Conservation (phyloP, 2,888 invertebrate species). For the Epirrhoe alternata region DNA sequence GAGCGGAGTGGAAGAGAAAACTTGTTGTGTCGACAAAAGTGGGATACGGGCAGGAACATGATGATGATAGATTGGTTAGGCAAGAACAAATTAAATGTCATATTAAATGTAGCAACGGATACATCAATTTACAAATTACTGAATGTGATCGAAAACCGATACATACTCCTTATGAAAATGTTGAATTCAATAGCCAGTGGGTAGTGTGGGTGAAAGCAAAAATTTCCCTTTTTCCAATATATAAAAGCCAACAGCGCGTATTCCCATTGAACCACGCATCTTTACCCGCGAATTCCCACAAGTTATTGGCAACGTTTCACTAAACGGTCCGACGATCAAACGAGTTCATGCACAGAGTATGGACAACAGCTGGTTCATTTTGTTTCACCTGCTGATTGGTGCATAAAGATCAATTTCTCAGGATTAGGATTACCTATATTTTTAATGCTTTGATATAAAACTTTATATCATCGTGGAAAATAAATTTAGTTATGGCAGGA, state of each 20-base stretch:
- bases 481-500: too few relatives aligned
- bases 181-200: conserved; percentile 16
- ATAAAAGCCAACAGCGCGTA: conserved; percentile 35
- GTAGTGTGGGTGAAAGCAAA: conserved; percentile 15
- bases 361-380: conserved; percentile 8
- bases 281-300: conserved; percentile 37
- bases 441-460: too few relatives aligned
- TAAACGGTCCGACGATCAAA: conserved; percentile 40
- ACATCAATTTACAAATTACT: not conserved
- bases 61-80: too few relatives aligned
- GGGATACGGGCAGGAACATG: too few relatives aligned
- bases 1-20: too few relatives aligned
- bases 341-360: conserved; percentile 21
- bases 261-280: conserved; percentile 34
- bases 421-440: too few relatives aligned
- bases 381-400: not conserved
- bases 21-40: too few relatives aligned
- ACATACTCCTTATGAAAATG: not conserved
- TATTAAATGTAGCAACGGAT: not conserved
- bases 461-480: too few relatives aligned
- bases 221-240: conserved; percentile 30
- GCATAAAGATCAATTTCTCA: too few relatives aligned
- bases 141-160: conserved; percentile 2
- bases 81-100: too few relatives aligned
- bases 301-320: conserved; percentile 44